These are phyloP conservation scores for Knipowitschia caucasica DNA, from an alignment of 2,797 vertebrate genomes.

Conservation along the genomic window DNA sequence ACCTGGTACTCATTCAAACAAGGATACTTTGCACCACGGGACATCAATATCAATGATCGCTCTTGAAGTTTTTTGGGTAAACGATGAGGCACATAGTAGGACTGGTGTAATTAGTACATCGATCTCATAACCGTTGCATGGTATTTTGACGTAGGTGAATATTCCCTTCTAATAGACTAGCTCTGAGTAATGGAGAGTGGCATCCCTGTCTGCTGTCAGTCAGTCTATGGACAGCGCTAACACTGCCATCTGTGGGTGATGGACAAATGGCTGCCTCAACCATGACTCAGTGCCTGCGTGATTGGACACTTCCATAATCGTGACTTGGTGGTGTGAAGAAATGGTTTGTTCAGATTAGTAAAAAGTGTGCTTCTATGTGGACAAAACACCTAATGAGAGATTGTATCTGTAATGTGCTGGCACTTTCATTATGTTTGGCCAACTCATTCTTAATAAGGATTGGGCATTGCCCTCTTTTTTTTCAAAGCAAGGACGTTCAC, in stretches of 20 bases:
- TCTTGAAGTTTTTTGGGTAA: conserved; percentile 6
- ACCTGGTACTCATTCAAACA: conserved; percentile 56
- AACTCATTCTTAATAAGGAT: conserved; percentile 70
- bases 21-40: conserved; percentile 44
- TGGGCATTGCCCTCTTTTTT: conserved; percentile 58
- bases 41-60: conserved; percentile 22
- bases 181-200: conserved; percentile 43
- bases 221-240: conserved; percentile 64
- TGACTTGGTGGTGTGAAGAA: conserved; percentile 63
- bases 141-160: conserved; percentile 7
- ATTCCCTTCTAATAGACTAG: conserved; percentile 11
- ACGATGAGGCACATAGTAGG: conserved; percentile 4
- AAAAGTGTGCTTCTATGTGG: conserved; percentile 70
- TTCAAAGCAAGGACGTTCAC: conserved; percentile 69
- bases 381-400: conserved; percentile 69
- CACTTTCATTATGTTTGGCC: conserved; percentile 69
- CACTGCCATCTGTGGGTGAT: conserved; percentile 72
- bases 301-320: conserved; percentile 52
- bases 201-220: conserved; percentile 36
- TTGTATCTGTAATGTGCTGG: conserved; percentile 75
- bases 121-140: conserved; percentile 12
- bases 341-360: conserved; percentile 69
- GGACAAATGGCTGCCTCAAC: conserved; percentile 42
- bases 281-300: conserved; percentile 54
- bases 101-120: conserved; percentile 13